Base-by-base conservation (phyloP, 2,888 invertebrate genomes). In the Falcaria lacertinaria region DNA sequence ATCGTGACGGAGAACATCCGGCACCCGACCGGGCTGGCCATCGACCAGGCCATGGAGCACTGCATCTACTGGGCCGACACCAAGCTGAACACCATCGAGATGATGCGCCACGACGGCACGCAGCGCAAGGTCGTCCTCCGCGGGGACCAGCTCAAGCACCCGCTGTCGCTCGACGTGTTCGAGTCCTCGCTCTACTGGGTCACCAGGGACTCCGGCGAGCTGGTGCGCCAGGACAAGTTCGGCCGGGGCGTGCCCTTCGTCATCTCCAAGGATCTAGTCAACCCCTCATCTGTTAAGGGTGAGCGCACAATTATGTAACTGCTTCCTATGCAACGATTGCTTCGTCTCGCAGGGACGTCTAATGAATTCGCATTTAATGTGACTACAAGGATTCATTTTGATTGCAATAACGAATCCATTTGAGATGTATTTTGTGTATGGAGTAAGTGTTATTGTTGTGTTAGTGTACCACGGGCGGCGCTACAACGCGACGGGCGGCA, bases 61-160 rank as follows among this genome's bases (percentile, higher is more conserved):
- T 91, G 95, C 0, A 89, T 99, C 13, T 99, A 96, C 80, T 99
- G 99, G 98, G 96, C 95, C 0, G 99, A 99, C 73, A 94, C 95
- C 0, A 99, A 99, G 74, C 85, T 97, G 32, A 96, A 97, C 63
- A 94, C 93, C 0, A 96, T 98, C 41, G 98, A 98, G 74, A 94
- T 93, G 41, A 94, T 97, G 89, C 91, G 92, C 39, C 92, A 92
- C 37, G 97, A 98, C 74, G 98, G 98, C 1, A 90, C 93, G 0
- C 92, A 93, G 43, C 85, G 97, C 15, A 93, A 92, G 62, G 88
- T 92, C 1, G 91, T 97, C 4, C 69, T 96, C 2, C 92, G 91
- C 65, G 95, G 96, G n/a, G 95, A 93, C 22, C 54, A 73, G 42
- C 55, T 97, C 57, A 92, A 91, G 56, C 96, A 96, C 75, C 97